These are phyloP conservation scores for Aphaenogaster rudis DNA, from an alignment of 1,140 invertebrate species.

Conservation along the genomic window DNA sequence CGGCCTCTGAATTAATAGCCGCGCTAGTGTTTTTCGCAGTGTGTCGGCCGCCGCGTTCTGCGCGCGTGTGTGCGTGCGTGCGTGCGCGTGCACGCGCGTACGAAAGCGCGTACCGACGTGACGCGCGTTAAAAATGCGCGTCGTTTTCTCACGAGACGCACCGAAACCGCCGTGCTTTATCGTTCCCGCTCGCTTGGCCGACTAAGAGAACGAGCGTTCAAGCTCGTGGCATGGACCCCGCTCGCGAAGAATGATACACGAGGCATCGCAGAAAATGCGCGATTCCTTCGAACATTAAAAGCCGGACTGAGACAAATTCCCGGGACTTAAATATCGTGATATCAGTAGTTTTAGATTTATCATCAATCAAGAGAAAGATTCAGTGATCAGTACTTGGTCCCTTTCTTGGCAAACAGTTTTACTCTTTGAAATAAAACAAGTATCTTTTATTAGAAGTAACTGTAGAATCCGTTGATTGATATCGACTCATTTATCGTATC, in stretches of 20 bases:
- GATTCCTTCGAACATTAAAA: constrained; percentile 18
- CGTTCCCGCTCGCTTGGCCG: constrained; percentile 14
- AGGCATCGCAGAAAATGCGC: constrained; percentile 3
- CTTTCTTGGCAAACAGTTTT: neutral
- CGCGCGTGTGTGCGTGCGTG: neutral
- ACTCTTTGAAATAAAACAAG: neutral
- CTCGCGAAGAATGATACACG: constrained; percentile 33
- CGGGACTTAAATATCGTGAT: neutral
- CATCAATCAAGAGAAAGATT: neutral
- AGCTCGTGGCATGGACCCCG: neutral
- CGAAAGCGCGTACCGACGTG: constrained; percentile 54
- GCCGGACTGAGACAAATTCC: neutral
- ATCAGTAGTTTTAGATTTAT: constrained; percentile 9
- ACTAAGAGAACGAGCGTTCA: neutral
- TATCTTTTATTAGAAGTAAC: neutral
- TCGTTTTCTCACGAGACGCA: constrained; percentile 71
- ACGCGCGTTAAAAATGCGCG: constrained; percentile 70
- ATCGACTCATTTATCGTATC: neutral
- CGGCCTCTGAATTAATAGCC: constrained; percentile 85
- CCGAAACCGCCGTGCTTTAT: constrained; percentile 69
- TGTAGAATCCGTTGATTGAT: neutral
- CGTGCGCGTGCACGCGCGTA: constrained; percentile 70
- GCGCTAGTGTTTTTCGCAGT: constrained; percentile 81
- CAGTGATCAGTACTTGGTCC: neutral
- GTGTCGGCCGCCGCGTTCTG: constrained; percentile 39